Evolutionary conservation across 2,888 invertebrate species (phyloP), one percentile per base, ranked within the genome.

Genomic region (Hypsopygia costalis): DNA sequence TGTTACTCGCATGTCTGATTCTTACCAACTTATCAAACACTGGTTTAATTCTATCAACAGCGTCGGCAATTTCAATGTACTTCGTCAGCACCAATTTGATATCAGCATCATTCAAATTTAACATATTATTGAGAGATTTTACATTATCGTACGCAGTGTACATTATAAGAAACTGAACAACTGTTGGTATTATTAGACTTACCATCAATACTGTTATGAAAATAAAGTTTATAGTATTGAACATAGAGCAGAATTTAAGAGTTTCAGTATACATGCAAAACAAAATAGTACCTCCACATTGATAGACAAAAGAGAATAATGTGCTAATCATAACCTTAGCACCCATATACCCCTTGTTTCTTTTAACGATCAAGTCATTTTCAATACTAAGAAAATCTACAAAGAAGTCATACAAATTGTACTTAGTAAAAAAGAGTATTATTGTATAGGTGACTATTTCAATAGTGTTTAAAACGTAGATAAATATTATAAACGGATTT

Each of bases 1-100:
- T n/a, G n/a, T n/a, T n/a, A n/a, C n/a, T n/a, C n/a, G n/a, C n/a
- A n/a, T n/a, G n/a, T 25, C 10, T 4, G 2, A 25, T 25, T 8
- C n/a, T 25, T 36, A 49, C 46, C 44, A 44, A 7, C 21, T 34
- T 44, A 11, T 33, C 37, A 29, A 40, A 46, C 22, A 46, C 11
- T 2, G 44, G 46, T 29, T 9, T 49, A 7, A 49, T 42, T 36
- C 39, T 44, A 10, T 46, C 28, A 10, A 22, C 42, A 38, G 36
- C 34, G 8, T 41, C 16, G 3, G 34, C 22, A 2, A 46, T 27
- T 25, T 27, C 21, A n/a, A 31, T 36, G 12, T 46, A 49, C 6
- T 34, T 28, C 3, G 32, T 28, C n/a, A 25, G 7, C 8, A 36
- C 11, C 2, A n/a, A 9, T 6, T 3, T 30, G n/a, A 43, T 20